Base-by-base conservation (phyloP, 64 coral and sea anemone genomes). In the Montipora sp. region DNA sequence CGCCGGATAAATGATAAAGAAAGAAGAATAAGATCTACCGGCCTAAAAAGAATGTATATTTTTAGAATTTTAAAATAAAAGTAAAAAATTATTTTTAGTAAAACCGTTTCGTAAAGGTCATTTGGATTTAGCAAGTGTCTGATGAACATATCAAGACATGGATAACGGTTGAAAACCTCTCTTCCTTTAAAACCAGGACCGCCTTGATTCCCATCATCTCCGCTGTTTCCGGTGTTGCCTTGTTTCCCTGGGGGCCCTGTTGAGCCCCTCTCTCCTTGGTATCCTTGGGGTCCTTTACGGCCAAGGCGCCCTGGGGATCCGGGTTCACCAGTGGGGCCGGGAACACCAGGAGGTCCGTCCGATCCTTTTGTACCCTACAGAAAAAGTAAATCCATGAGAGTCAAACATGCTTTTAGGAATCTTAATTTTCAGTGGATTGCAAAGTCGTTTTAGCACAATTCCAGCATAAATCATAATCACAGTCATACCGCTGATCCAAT, bases 131-230 rank as follows among this genome's bases (percentile, higher is more conserved):
- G 51, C 51, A 55, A 55, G 51, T 55, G 51, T 36, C 51, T 7
- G 10, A 55, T 55, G 51, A 55, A 5, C 4, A 55, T 55, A 10
- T 7, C 10, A 10, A 55, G 2, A 55, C 0, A 55, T 7, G 36
- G 36, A 36, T 36, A 63, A 63, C 60, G 8, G 8, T 71, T 8
- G 16, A 16, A 21, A 44, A 71, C 82, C 65, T 85, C 61, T 85
- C 59, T 70, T 85, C 82, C 82, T 69, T 85, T 72, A 20, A 85
- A 85, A 45, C 82, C 82, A 12, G 61, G 61, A 8, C 82, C 65
- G 3, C 82, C 82, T 20, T 70, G 63, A 19, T 19, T 13, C 2
- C 82, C 82, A 1, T 85, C 82, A 5, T 71, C 44, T 9, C 82
- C 82, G 10, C 45, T 85, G 16, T 85, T 85, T 70, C 82, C 82